These are phyloP conservation scores for Epinephelus cyanopodus DNA, from an alignment of 2,113 vertebrate genomes.

Conservation along the genomic window DNA sequence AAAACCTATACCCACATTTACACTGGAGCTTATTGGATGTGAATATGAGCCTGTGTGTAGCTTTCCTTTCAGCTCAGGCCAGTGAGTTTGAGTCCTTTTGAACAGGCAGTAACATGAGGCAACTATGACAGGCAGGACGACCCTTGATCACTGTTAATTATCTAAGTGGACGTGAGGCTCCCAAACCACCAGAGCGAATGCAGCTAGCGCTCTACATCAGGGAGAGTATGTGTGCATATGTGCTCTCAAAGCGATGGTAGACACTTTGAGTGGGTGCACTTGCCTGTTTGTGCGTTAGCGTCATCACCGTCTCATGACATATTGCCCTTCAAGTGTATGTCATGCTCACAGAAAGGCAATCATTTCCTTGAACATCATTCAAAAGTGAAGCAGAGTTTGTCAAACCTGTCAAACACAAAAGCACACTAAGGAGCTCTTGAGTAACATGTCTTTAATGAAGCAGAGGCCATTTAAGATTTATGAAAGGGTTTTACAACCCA, in stretches of 20 bases:
- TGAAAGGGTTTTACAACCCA: constrained; percentile 61
- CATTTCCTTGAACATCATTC: constrained; percentile 35
- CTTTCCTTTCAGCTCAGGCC: constrained; percentile 82
- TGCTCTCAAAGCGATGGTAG: constrained; percentile 34
- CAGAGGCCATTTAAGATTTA: constrained; percentile 69
- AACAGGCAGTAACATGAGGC: constrained; percentile 79
- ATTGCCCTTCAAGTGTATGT: constrained; percentile 64
- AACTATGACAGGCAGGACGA: constrained; percentile 78
- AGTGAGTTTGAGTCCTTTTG: constrained; percentile 81
- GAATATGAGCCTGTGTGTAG: constrained; percentile 69
- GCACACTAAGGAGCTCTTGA: constrained; percentile 40
- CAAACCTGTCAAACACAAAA: constrained; percentile 62
- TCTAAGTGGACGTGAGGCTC: constrained; percentile 80
- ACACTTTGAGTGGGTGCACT: constrained; percentile 7
- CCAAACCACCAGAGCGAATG: constrained; percentile 71
- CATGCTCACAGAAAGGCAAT: constrained; percentile 34
- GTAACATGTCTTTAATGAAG: constrained; percentile 72
- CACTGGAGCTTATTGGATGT: constrained; percentile 73
- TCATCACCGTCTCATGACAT: constrained; percentile 31
- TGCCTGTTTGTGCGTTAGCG: constrained; percentile 23
- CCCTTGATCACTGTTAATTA: constrained; percentile 85
- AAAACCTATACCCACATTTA: constrained; percentile 68
- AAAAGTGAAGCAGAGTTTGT: constrained; percentile 40
- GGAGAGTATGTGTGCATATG: constrained; percentile 28
- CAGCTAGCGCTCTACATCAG: constrained; percentile 45